Percentiles rank a stretch among this genome's conserved stretches.
Conservation (phyloP, 2,888 invertebrate species). For the Phyllotreta cruciferae region DNA sequence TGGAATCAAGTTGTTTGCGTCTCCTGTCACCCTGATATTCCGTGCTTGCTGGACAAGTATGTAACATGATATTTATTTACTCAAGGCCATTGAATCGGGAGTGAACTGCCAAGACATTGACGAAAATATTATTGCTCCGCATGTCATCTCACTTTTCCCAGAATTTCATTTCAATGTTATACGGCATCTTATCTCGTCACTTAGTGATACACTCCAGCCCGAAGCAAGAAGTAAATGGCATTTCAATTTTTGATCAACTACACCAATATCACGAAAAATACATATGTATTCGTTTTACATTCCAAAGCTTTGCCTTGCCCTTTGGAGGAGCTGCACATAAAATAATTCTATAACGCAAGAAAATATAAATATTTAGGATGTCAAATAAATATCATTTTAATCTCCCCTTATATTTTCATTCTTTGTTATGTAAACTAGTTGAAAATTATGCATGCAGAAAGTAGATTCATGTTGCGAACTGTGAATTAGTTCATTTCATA, state of each 20-base stretch:
- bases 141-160: slow-evolving; percentile 16
- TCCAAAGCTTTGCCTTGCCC: no score
- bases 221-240: slow-evolving; percentile 7
- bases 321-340: no score
- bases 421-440: no score
- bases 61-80: slow-evolving; percentile 26
- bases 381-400: no score
- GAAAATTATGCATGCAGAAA: no score
- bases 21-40: slow-evolving; percentile 3
- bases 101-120: slow-evolving; percentile 12
- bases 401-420: no score
- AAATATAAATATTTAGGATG: no score
- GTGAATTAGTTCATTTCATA: no score
- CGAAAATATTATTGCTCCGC: slow-evolving; percentile 23
- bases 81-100: slow-evolving; percentile 16
- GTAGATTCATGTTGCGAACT: no score
- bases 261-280: no score
- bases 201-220: slow-evolving; percentile 8
- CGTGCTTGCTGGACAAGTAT: slow-evolving; percentile 10
- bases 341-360: no score
- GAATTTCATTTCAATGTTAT: slow-evolving; percentile 22
- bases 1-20: slow-evolving; percentile 22
- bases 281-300: no score
- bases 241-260: not conserved
- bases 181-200: slow-evolving; percentile 13